These are phyloP conservation scores for Tachysurus vachellii DNA, from an alignment of 2,113 vertebrate species.

Conservation along the genomic window DNA sequence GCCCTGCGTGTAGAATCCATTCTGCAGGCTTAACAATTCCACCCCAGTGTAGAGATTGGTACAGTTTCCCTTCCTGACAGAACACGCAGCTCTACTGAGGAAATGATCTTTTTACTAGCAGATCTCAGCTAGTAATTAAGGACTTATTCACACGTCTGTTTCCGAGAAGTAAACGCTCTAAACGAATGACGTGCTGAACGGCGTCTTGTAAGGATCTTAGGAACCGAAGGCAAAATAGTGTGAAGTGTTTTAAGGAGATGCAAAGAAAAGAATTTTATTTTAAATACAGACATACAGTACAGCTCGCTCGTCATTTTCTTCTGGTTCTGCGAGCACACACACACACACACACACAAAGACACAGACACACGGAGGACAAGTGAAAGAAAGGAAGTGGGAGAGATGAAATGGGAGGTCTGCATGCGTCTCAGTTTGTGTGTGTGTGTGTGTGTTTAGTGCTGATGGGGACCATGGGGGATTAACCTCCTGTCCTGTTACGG, in stretches of 20 bases:
- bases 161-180: not conserved
- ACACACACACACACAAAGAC: no score
- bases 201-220: not conserved
- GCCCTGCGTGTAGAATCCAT: not conserved
- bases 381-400: not conserved
- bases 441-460: constrained; percentile 51
- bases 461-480: constrained; percentile 42
- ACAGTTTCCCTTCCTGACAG: not conserved
- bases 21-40: not conserved
- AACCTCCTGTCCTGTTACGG: constrained; percentile 49
- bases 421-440: constrained; percentile 33
- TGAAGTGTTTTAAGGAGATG: not conserved
- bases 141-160: not conserved
- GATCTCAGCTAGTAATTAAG: not conserved
- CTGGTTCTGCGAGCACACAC: not conserved
- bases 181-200: not conserved
- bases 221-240: not conserved
- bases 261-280: not conserved
- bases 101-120: not conserved
- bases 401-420: not conserved
- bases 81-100: not conserved
- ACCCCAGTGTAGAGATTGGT: not conserved
- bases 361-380: not conserved
- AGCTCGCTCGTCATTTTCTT: not conserved
- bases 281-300: not conserved